These are phyloP conservation scores for Syrrhaptes paradoxus DNA, from an alignment of 2,113 vertebrate genomes.

Conservation along the genomic window DNA sequence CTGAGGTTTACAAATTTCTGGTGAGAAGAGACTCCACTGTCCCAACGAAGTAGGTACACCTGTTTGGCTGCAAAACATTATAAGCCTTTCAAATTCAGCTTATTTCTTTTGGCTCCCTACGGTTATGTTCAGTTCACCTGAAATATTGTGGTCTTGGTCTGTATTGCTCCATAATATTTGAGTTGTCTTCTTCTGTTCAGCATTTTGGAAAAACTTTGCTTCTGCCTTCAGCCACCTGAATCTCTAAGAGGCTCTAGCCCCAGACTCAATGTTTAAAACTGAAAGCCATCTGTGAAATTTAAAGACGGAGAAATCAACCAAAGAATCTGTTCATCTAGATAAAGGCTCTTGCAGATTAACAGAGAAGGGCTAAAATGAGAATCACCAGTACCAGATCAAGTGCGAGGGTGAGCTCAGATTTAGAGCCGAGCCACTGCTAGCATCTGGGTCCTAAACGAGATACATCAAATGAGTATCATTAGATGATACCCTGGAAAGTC, in stretches of 20 bases:
- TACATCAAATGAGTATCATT: not conserved
- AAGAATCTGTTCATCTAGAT: not conserved
- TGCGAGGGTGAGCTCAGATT: not conserved
- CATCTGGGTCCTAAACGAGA: not conserved
- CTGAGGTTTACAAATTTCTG: not conserved
- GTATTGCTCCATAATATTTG: not conserved
- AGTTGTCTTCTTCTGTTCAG: not conserved
- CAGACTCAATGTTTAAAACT: not conserved
- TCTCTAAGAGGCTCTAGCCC: not conserved
- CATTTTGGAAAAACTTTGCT: not conserved
- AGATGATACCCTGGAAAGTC: not conserved
- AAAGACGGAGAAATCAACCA: not conserved
- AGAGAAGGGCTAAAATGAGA: not conserved
- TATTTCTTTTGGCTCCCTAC: not conserved
- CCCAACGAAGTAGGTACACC: not conserved
- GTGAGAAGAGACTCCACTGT: not conserved
- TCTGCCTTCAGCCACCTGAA: not conserved
- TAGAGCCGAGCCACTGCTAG: not conserved
- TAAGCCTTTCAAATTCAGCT: not conserved
- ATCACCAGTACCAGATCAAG: not conserved
- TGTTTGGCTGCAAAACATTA: not conserved
- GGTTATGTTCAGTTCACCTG: not conserved
- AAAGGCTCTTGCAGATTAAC: not conserved
- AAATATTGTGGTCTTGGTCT: not conserved
- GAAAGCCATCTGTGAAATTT: not conserved